Conservation (phyloP, 2,797 vertebrate genomes). For the Psittacula derbiana region DNA sequence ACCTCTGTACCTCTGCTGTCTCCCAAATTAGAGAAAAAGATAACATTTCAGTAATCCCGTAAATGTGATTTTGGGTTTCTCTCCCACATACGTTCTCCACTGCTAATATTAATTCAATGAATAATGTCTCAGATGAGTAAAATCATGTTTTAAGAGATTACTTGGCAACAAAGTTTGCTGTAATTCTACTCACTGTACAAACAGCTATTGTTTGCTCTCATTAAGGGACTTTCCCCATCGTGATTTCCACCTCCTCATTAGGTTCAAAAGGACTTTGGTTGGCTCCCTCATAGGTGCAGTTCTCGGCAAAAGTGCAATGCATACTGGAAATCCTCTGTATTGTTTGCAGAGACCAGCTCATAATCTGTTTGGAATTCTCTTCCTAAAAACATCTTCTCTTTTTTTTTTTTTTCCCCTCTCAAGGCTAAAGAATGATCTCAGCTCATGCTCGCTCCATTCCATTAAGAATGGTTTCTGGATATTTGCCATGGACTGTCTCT, state of each 20-base stretch:
- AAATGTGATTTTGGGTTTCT: not conserved
- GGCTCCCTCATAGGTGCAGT: constrained; percentile 12
- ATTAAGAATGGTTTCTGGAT: constrained; percentile 75
- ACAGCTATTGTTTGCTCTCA: constrained; percentile 47
- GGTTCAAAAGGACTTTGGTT: not conserved
- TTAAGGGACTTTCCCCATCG: constrained; percentile 21
- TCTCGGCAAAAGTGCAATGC: constrained; percentile 24
- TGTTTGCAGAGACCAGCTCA: constrained; percentile 54
- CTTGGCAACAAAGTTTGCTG: constrained; percentile 6
- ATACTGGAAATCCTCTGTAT: constrained; percentile 61
- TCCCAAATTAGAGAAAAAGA: not conserved
- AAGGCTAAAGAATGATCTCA: constrained; percentile 66
- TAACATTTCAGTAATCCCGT: not conserved
- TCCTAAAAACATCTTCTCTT: constrained; percentile 27
- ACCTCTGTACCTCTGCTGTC: not conserved
- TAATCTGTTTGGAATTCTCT: constrained; percentile 67
- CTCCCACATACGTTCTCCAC: accelerated
- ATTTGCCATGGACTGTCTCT: constrained; percentile 71
- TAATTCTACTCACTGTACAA: not conserved
- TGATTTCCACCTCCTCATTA: constrained; percentile 30
- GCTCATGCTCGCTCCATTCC: constrained; percentile 55
- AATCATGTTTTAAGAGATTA: not conserved
- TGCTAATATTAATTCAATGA: not conserved
- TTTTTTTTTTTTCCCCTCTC: not conserved
- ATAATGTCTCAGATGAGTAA: constrained; percentile 1